Conservation (phyloP, 2,888 invertebrate genomes). For the Gortyna flavago region DNA sequence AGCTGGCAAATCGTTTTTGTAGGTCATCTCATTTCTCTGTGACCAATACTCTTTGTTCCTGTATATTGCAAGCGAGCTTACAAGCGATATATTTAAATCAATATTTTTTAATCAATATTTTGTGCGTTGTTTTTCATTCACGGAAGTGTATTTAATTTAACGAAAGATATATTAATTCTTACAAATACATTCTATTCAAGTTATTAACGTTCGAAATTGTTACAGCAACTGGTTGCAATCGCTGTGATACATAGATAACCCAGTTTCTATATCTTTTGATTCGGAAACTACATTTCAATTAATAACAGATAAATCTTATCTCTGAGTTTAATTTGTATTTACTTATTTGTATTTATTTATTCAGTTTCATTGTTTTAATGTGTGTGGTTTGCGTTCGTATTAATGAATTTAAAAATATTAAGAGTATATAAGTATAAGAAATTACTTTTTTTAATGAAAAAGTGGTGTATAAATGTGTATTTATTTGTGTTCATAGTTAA, state of each 20-base stretch:
- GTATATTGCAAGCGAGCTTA: slow-evolving; percentile 1
- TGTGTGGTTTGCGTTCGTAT: slow-evolving; percentile 17
- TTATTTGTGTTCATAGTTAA: neutral
- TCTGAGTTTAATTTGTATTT: slow-evolving; percentile 34
- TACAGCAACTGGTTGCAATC: slow-evolving; percentile 48
- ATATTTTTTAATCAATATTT: neutral
- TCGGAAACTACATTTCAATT: slow-evolving; percentile 53
- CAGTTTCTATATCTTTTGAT: slow-evolving; percentile 41
- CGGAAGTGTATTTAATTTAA: neutral
- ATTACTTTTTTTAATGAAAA: neutral
- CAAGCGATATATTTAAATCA: neutral
- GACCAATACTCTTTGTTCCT: slow-evolving; percentile 6
- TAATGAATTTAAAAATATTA: neutral
- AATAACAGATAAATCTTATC: slow-evolving; percentile 55
- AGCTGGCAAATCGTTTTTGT: slow-evolving; percentile 39
- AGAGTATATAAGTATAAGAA: neutral
- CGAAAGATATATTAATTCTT: neutral
- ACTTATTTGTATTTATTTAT: no score
- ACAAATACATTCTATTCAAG: neutral
- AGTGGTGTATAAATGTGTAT: slow-evolving; percentile 1
- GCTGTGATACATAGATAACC: slow-evolving; percentile 56
- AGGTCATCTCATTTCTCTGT: neutral
- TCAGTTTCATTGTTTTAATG: slow-evolving; percentile 44
- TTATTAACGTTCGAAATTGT: slow-evolving; percentile 3
- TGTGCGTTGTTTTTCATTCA: neutral